These are phyloP conservation scores for Cynaeus angustus DNA, from an alignment of 2,888 invertebrate genomes.

Conservation along the genomic window DNA sequence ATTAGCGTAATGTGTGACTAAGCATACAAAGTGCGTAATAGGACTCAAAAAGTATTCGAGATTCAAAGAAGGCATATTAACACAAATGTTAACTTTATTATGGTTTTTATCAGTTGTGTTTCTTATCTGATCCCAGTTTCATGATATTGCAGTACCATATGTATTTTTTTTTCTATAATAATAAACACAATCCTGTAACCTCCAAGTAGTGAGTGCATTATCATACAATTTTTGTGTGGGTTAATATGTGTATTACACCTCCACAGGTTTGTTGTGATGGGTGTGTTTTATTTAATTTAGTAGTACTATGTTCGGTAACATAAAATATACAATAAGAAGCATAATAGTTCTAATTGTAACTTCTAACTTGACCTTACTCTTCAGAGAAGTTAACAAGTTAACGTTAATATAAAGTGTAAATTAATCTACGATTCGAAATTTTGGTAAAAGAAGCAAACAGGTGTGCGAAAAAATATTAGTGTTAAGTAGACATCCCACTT, in stretches of 20 bases:
- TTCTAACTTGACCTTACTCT: constrained; percentile 1
- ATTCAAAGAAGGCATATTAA: background rate
- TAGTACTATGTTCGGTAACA: constrained; percentile 1
- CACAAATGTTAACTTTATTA: background rate
- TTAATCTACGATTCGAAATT: background rate
- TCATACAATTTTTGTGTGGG: constrained; percentile 29
- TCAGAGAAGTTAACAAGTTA: background rate
- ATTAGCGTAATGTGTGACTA: constrained; percentile 1
- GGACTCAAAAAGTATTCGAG: background rate
- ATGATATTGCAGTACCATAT: constrained; percentile 17
- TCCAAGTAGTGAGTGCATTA: constrained; percentile 7
- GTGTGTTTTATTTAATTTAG: constrained; percentile 35
- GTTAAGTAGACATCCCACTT: too few relatives aligned
- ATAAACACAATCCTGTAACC: constrained; percentile 10
- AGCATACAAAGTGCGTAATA: background rate
- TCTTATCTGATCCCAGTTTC: too few relatives aligned
- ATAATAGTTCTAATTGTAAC: constrained; percentile 3
- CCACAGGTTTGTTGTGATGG: constrained; percentile 31
- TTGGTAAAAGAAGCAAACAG: background rate
- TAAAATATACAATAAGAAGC: background rate
- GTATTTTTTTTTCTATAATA: constrained; percentile 17
- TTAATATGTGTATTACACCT: constrained; percentile 39
- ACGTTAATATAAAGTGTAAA: background rate
- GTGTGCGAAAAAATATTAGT: too few relatives aligned
- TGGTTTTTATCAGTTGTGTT: too few relatives aligned